phyloP scores from a whole-genome alignment of 2,797 vertebrate species.

The Moxostoma hubbsi region DNA sequence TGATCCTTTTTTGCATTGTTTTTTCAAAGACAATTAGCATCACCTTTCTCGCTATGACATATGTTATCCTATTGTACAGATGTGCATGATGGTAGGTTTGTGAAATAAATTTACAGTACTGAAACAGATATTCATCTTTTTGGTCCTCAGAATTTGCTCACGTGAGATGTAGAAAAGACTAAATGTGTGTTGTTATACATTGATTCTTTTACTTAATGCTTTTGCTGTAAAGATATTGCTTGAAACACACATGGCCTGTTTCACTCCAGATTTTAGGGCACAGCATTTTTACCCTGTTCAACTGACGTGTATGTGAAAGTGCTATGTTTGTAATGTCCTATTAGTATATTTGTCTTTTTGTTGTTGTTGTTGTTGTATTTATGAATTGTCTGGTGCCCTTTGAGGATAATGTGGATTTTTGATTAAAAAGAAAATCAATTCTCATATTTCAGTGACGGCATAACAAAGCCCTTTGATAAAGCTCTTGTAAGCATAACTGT shows the following conservation, averaged over 20 bases:
- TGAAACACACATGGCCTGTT: constrained; percentile 20
- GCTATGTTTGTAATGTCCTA: constrained; percentile 54
- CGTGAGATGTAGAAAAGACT: constrained; percentile 50
- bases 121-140: constrained; percentile 59
- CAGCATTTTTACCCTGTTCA: constrained; percentile 31
- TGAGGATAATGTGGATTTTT: constrained; percentile 24
- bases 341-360: constrained; percentile 44
- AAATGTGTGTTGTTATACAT: constrained; percentile 47
- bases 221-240: constrained; percentile 45
- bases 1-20: constrained; percentile 62
- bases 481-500: constrained; percentile 51
- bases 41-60: constrained; percentile 58
- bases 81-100: constrained; percentile 73
- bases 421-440: constrained; percentile 24
- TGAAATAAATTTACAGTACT: constrained; percentile 64
- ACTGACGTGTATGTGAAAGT: constrained; percentile 55
- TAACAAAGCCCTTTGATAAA: constrained; percentile 30
- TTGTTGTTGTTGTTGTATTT: constrained; percentile 49
- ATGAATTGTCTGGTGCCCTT: constrained; percentile 51
- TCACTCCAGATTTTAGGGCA: constrained; percentile 30
- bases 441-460: not conserved
- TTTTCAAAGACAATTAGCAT: constrained; percentile 66
- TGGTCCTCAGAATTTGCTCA: constrained; percentile 61
- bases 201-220: constrained; percentile 35
- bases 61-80: constrained; percentile 67